Conservation (phyloP, 2,888 invertebrate species). For the Phoenoteleia sp. region DNA sequence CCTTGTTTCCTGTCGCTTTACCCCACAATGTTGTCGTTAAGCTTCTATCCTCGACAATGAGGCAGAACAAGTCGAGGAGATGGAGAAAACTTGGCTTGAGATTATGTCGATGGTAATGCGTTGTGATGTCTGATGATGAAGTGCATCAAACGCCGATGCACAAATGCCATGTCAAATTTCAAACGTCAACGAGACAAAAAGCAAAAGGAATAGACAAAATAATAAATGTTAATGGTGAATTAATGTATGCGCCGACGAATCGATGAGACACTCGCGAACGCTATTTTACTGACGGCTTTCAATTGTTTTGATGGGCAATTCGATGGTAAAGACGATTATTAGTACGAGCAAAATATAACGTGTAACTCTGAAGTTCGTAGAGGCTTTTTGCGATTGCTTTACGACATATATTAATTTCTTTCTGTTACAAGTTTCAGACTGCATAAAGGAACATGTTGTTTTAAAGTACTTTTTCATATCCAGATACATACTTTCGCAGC, state of each 20-base stretch:
- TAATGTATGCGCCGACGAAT: constrained; percentile 1
- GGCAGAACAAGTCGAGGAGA: constrained; percentile 2
- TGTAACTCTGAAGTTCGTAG: no score
- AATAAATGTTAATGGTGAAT: constrained; percentile 37
- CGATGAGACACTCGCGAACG: constrained; percentile 35
- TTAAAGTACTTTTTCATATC: no score
- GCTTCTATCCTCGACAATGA: constrained; percentile 50
- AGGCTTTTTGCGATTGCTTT: no score
- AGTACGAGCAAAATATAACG: no score
- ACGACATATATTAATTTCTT: no score
- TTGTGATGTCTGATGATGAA: constrained; percentile 56
- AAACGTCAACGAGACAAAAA: constrained; percentile 84
- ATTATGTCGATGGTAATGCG: constrained; percentile 29
- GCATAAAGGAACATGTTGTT: no score
- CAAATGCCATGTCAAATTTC: constrained; percentile 80
- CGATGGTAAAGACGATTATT: no score
- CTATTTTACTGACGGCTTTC: constrained; percentile 17
- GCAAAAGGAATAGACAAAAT: constrained; percentile 57
- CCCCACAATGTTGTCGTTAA: constrained; percentile 63
- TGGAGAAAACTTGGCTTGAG: constrained; percentile 21
- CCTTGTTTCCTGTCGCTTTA: constrained; percentile 46
- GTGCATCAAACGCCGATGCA: constrained; percentile 80
- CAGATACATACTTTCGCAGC: no score
- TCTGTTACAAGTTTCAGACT: no score
- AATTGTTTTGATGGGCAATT: constrained; percentile 20